These are phyloP conservation scores for Arrhopalites spinosus DNA, from an alignment of 2,888 invertebrate species.

Conservation along the genomic window DNA sequence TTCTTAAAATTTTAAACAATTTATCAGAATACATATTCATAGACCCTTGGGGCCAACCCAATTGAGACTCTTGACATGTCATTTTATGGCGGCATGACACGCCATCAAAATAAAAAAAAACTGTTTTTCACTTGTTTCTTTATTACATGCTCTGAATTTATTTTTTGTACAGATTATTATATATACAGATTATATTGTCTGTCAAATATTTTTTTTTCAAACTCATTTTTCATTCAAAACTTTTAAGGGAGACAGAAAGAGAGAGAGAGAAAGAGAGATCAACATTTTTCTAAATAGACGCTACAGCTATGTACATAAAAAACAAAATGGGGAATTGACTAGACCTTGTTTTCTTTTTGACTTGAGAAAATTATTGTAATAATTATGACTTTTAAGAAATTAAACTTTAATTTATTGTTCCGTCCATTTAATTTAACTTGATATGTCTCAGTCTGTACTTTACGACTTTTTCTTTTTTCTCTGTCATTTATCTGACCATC, in stretches of 20 bases:
- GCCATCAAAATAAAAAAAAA: conserved; percentile 25
- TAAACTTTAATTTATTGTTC: too few relatives aligned
- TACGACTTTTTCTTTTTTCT: too few relatives aligned
- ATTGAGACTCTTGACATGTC: conserved; percentile 40
- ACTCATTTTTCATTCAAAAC: not conserved
- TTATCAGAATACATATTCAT: not conserved
- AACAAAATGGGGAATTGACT: too few relatives aligned
- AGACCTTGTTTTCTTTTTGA: too few relatives aligned
- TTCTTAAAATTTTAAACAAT: too few relatives aligned
- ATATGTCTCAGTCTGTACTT: too few relatives aligned
- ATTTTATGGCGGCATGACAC: conserved; percentile 44
- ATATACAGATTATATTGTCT: not conserved
- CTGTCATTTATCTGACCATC: too few relatives aligned
- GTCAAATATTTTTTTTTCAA: not conserved
- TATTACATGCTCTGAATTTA: not conserved
- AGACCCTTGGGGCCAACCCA: not conserved
- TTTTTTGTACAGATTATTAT: not conserved
- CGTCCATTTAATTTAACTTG: too few relatives aligned
- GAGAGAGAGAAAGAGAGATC: not conserved
- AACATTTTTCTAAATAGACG: not conserved
- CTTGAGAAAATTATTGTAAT: too few relatives aligned
- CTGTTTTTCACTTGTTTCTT: not conserved
- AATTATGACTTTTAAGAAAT: too few relatives aligned
- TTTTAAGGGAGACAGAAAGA: not conserved
- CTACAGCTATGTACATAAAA: not conserved